phyloP scores from a whole-genome alignment of 1,140 invertebrate genomes.

The Leptestheria dahalacensis region DNA sequence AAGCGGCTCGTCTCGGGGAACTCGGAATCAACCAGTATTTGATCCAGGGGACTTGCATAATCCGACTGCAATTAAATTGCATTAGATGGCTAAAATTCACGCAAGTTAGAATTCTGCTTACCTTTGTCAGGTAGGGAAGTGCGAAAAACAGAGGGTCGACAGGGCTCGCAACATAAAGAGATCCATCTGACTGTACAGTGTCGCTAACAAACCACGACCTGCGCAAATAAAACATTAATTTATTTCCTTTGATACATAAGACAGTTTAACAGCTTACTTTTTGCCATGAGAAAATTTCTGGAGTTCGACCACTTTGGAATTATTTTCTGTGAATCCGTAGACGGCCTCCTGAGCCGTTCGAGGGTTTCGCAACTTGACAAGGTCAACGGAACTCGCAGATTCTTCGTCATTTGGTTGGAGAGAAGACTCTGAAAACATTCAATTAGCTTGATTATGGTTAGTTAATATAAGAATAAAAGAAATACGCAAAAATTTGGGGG shows the following conservation, averaged over 20 bases:
- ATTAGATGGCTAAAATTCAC: neutral
- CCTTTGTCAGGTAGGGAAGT: constrained; percentile 18
- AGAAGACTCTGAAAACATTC: neutral
- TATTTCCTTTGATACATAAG: neutral
- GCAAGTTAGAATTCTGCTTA: constrained; percentile 12
- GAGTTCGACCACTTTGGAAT: neutral
- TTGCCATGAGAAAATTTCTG: constrained; percentile 3
- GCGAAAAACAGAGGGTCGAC: constrained; percentile 21
- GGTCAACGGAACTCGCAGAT: neutral
- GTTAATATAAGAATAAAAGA: neutral
- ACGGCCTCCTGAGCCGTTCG: neutral
- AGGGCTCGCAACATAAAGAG: constrained; percentile 17
- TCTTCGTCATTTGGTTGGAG: too few species aligned
- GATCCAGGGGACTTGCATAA: constrained; percentile 17
- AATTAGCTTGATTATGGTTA: neutral
- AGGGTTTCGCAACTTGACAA: neutral
- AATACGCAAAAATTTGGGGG: neutral
- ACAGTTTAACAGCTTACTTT: neutral
- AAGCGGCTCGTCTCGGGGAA: too few species aligned
- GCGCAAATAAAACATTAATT: neutral
- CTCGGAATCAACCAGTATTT: constrained; percentile 18
- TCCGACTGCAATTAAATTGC: constrained; percentile 11
- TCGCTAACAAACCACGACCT: constrained; percentile 22
- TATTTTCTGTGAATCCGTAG: neutral
- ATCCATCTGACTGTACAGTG: constrained; percentile 20